Evolutionary conservation across 2,888 invertebrate genomes (phyloP), one percentile per base, ranked within the genome.

Genomic region (Molanna angustata): DNA sequence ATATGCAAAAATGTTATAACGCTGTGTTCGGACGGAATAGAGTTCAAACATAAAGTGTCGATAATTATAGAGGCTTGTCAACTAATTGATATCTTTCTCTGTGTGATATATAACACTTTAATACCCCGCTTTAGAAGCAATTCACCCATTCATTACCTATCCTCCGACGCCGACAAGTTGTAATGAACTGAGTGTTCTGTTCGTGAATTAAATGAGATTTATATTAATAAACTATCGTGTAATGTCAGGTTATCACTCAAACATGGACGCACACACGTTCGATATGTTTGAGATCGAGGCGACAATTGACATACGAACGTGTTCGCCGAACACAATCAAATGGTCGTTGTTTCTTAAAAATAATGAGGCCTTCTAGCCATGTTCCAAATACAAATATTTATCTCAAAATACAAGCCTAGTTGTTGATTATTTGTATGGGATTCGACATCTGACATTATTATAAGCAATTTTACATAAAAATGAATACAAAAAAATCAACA

Each of bases 11-110:
- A 21, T 31, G 33, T 33, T 33, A 43, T 43, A 33, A 43, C 27
- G 27, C 20, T 22, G 35, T 35, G 14, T 17, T 7, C 17, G 3
- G 9, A 14, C 17, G 31, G 14, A 22, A 27, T 4, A 43, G 13
- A 16, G 16, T 17, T 13, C 27, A 6, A 13, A 22, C 1, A 27
- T 27, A 27, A 27, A 27, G 27, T 27, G 27, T 27, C 11, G 27
- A 11, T 43, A 43, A 43, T 43, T 43, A 22, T 9, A 2, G 22
- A 11, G 13, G 35, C 21, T 16, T 49, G 43, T 41, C 42, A 31
- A 20, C 43, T 43, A 43, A 43, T 49, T 43, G 49, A 49, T 49
- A 49, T 49, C 43, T 49, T 49, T 49, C 43, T 45, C 43, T 19
- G 22, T 13, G 40, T 49, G 49, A 49, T 49, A 21, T 41, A 49